These are phyloP conservation scores for Tenebrosternarchus preto DNA, from an alignment of 2,113 vertebrate species.

Conservation along the genomic window DNA sequence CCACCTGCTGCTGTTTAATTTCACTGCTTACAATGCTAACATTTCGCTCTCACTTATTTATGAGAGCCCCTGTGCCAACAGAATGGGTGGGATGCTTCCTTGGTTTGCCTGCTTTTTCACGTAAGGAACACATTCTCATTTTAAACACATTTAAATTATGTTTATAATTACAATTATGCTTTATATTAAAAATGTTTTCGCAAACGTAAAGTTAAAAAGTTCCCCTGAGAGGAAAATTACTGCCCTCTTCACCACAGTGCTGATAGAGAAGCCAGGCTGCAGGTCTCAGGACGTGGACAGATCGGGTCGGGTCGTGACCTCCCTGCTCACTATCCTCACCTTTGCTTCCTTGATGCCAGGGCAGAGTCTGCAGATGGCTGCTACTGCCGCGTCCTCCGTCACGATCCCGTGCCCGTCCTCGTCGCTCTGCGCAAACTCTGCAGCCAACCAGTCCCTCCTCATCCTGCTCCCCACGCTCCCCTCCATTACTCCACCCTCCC, in stretches of 20 bases:
- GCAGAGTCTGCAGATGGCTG: conserved; percentile 88
- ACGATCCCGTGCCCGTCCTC: conserved; percentile 91
- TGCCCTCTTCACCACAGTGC: not conserved
- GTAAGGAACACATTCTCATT: not conserved
- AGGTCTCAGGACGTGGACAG: not conserved
- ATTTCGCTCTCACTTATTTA: conserved; percentile 18
- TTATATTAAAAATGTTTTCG: too few relatives aligned
- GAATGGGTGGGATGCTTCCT: not conserved
- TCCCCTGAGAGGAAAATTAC: not conserved
- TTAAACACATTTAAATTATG: not conserved
- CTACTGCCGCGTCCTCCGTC: conserved; percentile 87
- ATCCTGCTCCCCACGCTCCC: conserved; percentile 81
- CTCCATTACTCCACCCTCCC: conserved; percentile 82
- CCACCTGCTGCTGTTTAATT: conserved; percentile 32
- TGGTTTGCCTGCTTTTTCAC: not conserved
- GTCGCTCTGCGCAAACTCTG: conserved; percentile 85
- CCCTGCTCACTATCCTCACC: conserved; percentile 63
- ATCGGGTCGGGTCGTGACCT: not conserved
- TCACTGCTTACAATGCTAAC: conserved; percentile 2
- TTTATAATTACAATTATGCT: too few relatives aligned
- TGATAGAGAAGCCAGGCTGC: not conserved
- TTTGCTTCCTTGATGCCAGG: conserved; percentile 92
- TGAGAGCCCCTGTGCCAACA: not conserved
- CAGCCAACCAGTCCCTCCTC: conserved; percentile 84
- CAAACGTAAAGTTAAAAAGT: too few relatives aligned